A percentile compares a stretch with the other conserved stretches of the same genome.
Evolutionary conservation across 1,140 invertebrate genomes (phyloP).

Genomic region (Zophobas morio): DNA sequence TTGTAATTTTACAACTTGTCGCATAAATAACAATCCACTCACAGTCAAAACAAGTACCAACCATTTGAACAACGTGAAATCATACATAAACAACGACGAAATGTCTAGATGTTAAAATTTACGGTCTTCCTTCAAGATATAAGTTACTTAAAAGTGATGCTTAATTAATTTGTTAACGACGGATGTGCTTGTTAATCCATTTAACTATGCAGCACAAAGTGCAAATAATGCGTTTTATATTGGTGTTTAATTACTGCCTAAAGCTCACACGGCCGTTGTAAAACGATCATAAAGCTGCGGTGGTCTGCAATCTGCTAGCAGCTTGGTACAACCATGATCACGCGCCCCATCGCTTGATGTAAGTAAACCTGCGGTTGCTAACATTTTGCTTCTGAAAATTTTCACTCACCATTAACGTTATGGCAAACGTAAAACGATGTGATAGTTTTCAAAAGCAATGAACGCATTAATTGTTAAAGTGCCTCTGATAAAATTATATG

Average conservation of each 20-base stretch:
- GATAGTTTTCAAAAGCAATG: too few relatives aligned
- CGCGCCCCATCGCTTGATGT: conserved; percentile 29
- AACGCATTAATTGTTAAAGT: too few relatives aligned
- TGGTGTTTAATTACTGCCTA: conserved; percentile 50
- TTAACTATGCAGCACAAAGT: conserved; percentile 50
- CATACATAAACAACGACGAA: too few relatives aligned
- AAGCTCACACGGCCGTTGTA: conserved; percentile 50
- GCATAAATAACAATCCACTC: too few relatives aligned
- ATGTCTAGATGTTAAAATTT: too few relatives aligned
- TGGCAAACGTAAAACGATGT: too few relatives aligned
- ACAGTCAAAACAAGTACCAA: too few relatives aligned
- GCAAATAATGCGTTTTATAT: conserved; percentile 55
- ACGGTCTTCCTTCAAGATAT: background rate
- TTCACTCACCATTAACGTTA: conserved; percentile 1
- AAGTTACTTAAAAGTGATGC: conserved; percentile 16
- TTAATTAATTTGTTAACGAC: conserved; percentile 49
- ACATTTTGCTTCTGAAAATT: conserved; percentile 2
- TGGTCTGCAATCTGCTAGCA: conserved; percentile 45
- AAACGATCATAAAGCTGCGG: conserved; percentile 53
- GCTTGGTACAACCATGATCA: conserved; percentile 25
- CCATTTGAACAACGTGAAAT: too few relatives aligned
- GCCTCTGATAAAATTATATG: too few relatives aligned
- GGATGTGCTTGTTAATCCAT: conserved; percentile 47
- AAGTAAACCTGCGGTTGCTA: conserved; percentile 31
- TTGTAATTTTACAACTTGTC: too few relatives aligned